Evolutionary conservation across 2,113 vertebrate genomes (phyloP).

Genomic region (Anas platyrhynchos): DNA sequence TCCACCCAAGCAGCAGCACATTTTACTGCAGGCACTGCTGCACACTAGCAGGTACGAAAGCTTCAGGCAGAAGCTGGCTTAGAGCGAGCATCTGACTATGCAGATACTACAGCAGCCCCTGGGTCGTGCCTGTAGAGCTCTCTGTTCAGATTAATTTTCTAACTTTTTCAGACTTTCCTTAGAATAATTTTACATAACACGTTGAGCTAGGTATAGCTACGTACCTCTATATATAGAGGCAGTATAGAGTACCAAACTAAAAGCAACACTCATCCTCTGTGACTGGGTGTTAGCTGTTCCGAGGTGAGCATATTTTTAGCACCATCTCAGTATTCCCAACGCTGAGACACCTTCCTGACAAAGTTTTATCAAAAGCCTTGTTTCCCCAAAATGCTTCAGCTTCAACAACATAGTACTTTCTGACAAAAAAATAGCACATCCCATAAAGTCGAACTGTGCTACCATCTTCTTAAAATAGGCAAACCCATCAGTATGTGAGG

Average conservation of each 20-base stretch:
- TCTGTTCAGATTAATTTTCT: neutral
- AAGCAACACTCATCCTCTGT: neutral
- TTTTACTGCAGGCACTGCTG: neutral
- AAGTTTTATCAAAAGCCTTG: neutral
- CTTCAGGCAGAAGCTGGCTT: neutral
- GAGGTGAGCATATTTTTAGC: neutral
- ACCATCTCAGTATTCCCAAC: neutral
- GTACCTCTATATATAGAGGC: neutral
- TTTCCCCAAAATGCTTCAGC: neutral
- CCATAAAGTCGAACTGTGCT: neutral
- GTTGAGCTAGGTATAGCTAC: neutral
- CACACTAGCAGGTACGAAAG: neutral
- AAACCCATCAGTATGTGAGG: neutral
- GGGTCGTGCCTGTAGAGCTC: constrained; percentile 19
- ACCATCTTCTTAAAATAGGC: neutral
- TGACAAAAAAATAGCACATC: neutral
- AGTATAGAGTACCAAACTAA: neutral
- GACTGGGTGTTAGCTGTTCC: neutral
- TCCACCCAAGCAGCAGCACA: neutral
- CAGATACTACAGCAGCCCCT: constrained; percentile 11
- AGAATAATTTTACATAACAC: neutral
- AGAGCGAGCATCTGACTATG: constrained; percentile 18
- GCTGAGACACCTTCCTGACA: neutral
- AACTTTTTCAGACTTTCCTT: constrained; percentile 32
- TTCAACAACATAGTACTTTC: neutral